Evolutionary conservation across 37 sponge, comb jelly and placozoan species (phyloP).

Genomic region (Chondrilla cf. caribensis): DNA sequence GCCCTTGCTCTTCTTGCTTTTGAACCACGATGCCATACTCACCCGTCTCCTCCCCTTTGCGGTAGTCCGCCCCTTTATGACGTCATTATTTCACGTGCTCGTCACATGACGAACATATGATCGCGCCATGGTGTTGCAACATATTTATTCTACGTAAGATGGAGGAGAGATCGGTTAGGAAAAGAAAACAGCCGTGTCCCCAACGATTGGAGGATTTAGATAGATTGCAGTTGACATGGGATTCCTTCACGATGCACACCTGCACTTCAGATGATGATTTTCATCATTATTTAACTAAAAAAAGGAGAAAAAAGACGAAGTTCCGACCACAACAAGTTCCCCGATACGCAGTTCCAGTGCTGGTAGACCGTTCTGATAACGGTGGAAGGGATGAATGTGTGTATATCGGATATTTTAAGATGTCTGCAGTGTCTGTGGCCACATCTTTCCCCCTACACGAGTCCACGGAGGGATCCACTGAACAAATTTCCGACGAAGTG

Average conservation of each 20-base stretch:
- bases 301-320: neutral
- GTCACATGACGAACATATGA: neutral
- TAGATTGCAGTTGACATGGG: neutral
- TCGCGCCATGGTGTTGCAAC: neutral
- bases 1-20: slow-evolving; percentile 7
- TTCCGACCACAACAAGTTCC: no score
- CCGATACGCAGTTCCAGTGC: neutral
- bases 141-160: neutral
- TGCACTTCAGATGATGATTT: neutral
- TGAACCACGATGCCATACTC: neutral
- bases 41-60: neutral
- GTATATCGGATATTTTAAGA: neutral
- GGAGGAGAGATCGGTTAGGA: neutral
- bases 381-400: neutral
- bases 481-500: neutral
- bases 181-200: slow-evolving; percentile 2
- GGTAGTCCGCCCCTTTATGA: neutral
- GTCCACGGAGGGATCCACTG: no score
- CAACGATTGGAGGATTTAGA: neutral
- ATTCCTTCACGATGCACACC: neutral
- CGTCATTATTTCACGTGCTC: no score
- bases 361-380: neutral
- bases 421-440: neutral
- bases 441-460: slow-evolving; percentile 5
- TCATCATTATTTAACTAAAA: neutral